Evolutionary conservation across 64 coral and sea anemone species (phyloP), one percentile per base, ranked within the genome.

Genomic region (Stichodactyla helianthus): DNA sequence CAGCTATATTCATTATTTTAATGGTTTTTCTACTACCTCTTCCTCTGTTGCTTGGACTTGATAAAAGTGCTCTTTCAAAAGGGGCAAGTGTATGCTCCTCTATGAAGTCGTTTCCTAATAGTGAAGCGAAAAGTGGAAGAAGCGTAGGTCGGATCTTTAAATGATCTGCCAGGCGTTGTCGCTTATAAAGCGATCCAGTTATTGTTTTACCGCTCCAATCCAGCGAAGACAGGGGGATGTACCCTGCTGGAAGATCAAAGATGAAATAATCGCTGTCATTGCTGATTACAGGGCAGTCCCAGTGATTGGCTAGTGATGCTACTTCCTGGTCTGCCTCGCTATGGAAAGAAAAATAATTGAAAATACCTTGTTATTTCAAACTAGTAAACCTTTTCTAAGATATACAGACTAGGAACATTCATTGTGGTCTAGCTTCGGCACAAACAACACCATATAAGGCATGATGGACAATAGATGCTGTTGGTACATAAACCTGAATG

Each of bases 261-360:
- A 97, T 93, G 51, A 93, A 97, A 86, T 93, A 97, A 77, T 97
- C 94, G 50, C 91, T 97, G 28, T 97, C 94, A 50, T 87, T 86
- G 50, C 94, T 93, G 2, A 97, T 87, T 5, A 90, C 94, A 19
- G 94, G 91, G 19, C 94, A 93, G 53, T 83, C 70, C 84, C 28
- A 97, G 10, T 77, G 53, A 20, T 80, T 63, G 54, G 91, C 94
- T 31, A 97, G 61, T 35, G 84, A 93, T 56, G 94, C 94, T 54
- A 84, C 79, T 90, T 97, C 94, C 35, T 89, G 85, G 88, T 97
- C 94, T 25, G 94, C 94, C 62, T 97, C 91, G 31, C 94, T 97
- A 81, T 55, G 22, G 62, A 22, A 13, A 20, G 7, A 22, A 65
- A 65, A 65, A 65, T n/a, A 62, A n/a, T 65, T 65, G n/a, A n/a